A percentile compares a stretch with the other conserved stretches of the same genome.
phyloP scores from a whole-genome alignment of 53 echinoderm and acorn worm species.

The Apostichopus leukothele region DNA sequence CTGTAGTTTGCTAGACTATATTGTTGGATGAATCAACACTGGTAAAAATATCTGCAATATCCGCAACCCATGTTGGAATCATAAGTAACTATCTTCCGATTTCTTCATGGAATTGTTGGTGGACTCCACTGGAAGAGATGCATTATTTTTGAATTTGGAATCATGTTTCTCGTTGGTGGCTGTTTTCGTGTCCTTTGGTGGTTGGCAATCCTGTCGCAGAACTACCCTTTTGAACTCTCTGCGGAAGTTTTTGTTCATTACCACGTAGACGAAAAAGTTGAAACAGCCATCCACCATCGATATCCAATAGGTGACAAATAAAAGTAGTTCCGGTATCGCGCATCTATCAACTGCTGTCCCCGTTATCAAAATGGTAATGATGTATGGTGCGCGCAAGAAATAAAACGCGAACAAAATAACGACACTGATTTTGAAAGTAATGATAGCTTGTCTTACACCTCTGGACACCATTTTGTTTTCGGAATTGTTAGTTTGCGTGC shows the following conservation, averaged over 20 bases:
- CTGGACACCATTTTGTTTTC: neutral
- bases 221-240: conserved; percentile 38
- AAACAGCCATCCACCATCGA: conserved; percentile 35
- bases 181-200: conserved; percentile 12
- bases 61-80: too few species aligned
- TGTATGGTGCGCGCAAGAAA: conserved; percentile 28
- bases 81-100: neutral
- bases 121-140: neutral
- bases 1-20: too few species aligned
- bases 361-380: neutral
- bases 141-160: neutral
- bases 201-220: neutral
- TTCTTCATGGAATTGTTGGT: neutral
- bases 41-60: too few species aligned
- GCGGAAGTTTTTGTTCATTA: conserved; percentile 49
- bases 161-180: conserved; percentile 7
- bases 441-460: conserved; percentile 8
- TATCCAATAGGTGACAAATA: conserved; percentile 29
- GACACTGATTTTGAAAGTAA: conserved; percentile 11
- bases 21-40: too few species aligned
- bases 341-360: conserved; percentile 3
- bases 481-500: neutral
- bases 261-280: conserved; percentile 44
- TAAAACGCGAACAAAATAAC: conserved; percentile 49
- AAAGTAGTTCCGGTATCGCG: conserved; percentile 15